A percentile compares a stretch with the other conserved stretches of the same genome.
Evolutionary conservation across 2,888 invertebrate species (phyloP).

Genomic region (Cantharis rustica): DNA sequence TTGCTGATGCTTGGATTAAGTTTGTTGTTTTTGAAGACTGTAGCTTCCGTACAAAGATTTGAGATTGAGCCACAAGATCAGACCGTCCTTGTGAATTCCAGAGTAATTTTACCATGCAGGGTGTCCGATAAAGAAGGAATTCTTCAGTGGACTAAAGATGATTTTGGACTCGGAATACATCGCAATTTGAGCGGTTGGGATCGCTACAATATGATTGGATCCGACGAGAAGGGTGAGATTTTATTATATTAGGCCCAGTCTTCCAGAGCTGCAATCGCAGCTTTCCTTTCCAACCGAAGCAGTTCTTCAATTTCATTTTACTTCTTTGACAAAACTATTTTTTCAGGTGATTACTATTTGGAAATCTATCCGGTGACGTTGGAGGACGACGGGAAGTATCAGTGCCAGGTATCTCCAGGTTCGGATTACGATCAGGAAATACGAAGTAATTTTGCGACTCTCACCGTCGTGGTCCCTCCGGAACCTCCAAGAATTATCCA

Average conservation of each 20-base stretch:
- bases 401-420: slow-evolving; percentile 92
- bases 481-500: slow-evolving; percentile 90
- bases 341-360: slow-evolving; percentile 86
- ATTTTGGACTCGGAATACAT: slow-evolving; percentile 92
- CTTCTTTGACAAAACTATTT: too few relatives aligned
- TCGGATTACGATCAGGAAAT: slow-evolving; percentile 78
- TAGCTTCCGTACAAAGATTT: slow-evolving; percentile 76
- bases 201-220: slow-evolving; percentile 94
- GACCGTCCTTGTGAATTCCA: slow-evolving; percentile 86
- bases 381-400: slow-evolving; percentile 92
- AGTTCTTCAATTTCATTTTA: too few relatives aligned
- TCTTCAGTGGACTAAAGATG: slow-evolving; percentile 97
- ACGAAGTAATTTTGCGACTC: slow-evolving; percentile 81
- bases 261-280: too few relatives aligned
- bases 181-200: slow-evolving; percentile 90
- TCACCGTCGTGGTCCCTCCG: slow-evolving; percentile 89
- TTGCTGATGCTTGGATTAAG: slow-evolving; percentile 41
- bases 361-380: slow-evolving; percentile 88
- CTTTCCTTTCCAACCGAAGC: too few relatives aligned
- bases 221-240: slow-evolving; percentile 85
- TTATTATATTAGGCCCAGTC: too few relatives aligned
- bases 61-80: slow-evolving; percentile 91
- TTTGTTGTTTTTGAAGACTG: slow-evolving; percentile 18
- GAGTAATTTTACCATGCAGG: slow-evolving; percentile 87
- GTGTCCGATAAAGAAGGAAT: slow-evolving; percentile 87